These are phyloP conservation scores for Megaleporinus macrocephalus DNA, from an alignment of 2,113 vertebrate genomes.

Conservation along the genomic window DNA sequence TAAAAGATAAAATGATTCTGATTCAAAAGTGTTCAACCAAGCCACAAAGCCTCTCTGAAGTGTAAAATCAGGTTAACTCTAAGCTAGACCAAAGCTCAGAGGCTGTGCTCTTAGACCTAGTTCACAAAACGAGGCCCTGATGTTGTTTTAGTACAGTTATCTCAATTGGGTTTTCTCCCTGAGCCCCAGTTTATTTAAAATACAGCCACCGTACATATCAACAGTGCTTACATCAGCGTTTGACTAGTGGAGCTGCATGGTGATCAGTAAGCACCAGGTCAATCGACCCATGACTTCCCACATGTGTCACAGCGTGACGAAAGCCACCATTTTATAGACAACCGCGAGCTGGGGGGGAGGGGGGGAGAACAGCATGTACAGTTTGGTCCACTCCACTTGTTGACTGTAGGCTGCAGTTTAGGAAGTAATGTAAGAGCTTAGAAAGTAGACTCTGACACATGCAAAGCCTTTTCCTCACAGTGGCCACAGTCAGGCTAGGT, in stretches of 20 bases:
- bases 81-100: background rate
- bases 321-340: slow-evolving; percentile 34
- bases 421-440: background rate
- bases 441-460: background rate
- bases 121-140: background rate
- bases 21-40: background rate
- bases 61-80: background rate
- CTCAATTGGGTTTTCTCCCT: background rate
- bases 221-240: background rate
- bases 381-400: background rate
- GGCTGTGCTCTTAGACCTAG: background rate
- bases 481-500: background rate
- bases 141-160: background rate
- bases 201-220: background rate
- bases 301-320: slow-evolving; percentile 20
- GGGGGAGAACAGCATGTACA: background rate
- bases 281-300: slow-evolving; percentile 21
- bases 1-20: too few relatives aligned
- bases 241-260: background rate
- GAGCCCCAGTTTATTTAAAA: background rate
- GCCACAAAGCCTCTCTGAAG: background rate
- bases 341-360: background rate
- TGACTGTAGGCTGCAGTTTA: background rate
- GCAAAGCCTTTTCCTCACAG: background rate
- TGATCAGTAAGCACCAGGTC: slow-evolving; percentile 19